phyloP scores from a whole-genome alignment of 1,140 invertebrate species.

The Fopius arisanus region DNA sequence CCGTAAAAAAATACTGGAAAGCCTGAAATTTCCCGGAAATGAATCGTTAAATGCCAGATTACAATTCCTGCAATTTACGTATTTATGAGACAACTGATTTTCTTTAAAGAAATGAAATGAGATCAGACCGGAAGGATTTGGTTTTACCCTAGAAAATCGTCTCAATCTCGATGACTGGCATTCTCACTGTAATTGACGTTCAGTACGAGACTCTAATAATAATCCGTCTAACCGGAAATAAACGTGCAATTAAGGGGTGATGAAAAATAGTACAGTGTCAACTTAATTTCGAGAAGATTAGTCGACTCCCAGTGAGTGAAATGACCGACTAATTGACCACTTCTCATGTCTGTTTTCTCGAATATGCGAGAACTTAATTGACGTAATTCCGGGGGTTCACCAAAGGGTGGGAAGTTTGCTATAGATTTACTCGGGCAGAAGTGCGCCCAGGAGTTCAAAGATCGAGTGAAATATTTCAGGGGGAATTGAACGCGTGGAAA shows the following conservation, averaged over 20 bases:
- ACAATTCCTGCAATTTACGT: no score
- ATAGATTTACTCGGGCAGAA: background rate
- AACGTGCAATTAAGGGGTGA: background rate
- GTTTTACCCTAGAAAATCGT: background rate
- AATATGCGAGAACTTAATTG: constrained; percentile 1
- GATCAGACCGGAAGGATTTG: no score
- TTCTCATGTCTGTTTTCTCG: background rate
- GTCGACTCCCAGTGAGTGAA: background rate
- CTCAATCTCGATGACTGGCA: background rate
- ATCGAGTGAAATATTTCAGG: background rate
- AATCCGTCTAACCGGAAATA: background rate
- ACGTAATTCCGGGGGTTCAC: background rate
- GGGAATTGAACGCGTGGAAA: background rate
- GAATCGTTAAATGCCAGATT: no score
- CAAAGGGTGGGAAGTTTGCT: background rate
- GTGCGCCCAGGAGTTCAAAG: background rate
- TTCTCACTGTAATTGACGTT: background rate
- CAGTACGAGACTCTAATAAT: background rate
- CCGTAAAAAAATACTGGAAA: no score
- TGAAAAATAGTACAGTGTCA: background rate
- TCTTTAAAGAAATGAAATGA: no score
- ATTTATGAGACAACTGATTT: no score
- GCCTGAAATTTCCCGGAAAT: no score
- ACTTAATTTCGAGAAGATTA: constrained; percentile 1
- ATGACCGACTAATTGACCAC: constrained; percentile 20